Evolutionary conservation across 2,113 vertebrate genomes (phyloP).

Genomic region (Centropus bengalensis): DNA sequence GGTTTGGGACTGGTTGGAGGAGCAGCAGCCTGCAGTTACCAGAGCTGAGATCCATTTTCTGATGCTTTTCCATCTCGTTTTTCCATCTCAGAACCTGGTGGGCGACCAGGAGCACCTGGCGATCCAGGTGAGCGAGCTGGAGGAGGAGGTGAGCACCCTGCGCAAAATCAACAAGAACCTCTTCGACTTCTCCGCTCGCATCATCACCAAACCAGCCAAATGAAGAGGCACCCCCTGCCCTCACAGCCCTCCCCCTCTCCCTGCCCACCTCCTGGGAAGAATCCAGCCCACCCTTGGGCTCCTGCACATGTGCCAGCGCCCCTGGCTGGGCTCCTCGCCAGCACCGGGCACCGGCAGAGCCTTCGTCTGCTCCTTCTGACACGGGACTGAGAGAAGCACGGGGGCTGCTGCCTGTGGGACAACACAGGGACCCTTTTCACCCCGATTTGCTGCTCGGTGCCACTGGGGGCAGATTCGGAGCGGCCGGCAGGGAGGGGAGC

Average conservation of each 20-base stretch:
- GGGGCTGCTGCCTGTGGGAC: background rate
- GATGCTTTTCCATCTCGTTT: fast-evolving
- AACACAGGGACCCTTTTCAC: background rate
- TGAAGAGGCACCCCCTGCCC: conserved; percentile 48
- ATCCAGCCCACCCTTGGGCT: background rate
- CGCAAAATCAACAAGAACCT: conserved; percentile 96
- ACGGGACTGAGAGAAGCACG: background rate
- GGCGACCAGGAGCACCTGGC: conserved; percentile 91
- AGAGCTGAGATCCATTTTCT: background rate
- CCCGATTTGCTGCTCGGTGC: background rate
- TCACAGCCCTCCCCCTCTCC: background rate
- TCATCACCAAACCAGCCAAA: conserved; percentile 86
- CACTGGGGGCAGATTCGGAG: background rate
- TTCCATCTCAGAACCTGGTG: conserved; percentile 82
- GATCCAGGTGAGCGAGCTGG: conserved; percentile 87
- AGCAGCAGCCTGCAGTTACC: background rate
- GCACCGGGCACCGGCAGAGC: background rate
- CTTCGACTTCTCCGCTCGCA: conserved; percentile 91
- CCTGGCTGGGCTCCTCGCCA: background rate
- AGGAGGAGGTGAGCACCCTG: conserved; percentile 90
- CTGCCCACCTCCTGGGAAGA: background rate
- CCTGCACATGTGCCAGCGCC: background rate
- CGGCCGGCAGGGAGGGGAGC: background rate
- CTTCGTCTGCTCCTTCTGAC: background rate
- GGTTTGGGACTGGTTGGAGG: background rate